phyloP scores from a whole-genome alignment of 2,113 vertebrate species.

The Synodontis membranacea region DNA sequence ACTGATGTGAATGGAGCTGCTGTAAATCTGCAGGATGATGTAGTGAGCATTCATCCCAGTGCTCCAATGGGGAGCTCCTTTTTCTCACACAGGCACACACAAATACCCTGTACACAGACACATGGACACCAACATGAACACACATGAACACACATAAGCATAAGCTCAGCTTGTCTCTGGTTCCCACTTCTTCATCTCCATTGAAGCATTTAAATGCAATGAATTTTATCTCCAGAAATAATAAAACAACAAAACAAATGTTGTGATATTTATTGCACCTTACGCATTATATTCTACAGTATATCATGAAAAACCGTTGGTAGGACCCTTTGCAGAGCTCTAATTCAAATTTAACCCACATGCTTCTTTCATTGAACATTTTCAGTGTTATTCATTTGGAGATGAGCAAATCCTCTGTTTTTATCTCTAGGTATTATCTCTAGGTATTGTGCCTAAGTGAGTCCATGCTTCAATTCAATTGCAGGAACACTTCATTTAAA shows the following conservation, averaged over 20 bases:
- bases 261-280: not conserved
- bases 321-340: not conserved
- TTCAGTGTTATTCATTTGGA: not conserved
- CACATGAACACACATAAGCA: not conserved
- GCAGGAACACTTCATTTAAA: conserved; percentile 57
- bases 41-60: conserved; percentile 45
- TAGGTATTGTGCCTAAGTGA: conserved; percentile 27
- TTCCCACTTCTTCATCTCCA: not conserved
- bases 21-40: conserved; percentile 53
- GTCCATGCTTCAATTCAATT: conserved; percentile 51
- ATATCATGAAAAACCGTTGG: not conserved
- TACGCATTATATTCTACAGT: not conserved
- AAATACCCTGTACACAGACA: not conserved
- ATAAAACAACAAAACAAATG: not conserved
- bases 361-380: not conserved
- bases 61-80: conserved; percentile 27
- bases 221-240: not conserved
- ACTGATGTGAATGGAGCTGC: conserved; percentile 52
- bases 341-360: not conserved
- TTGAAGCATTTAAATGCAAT: not conserved
- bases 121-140: not conserved
- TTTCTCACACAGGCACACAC: not conserved
- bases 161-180: not conserved
- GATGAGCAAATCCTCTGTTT: not conserved
- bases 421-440: conserved; percentile 16